Percentiles rank a stretch among this genome's conserved stretches.
Conservation (phyloP, 2,888 invertebrate genomes). For the Dioctria rufipes region DNA sequence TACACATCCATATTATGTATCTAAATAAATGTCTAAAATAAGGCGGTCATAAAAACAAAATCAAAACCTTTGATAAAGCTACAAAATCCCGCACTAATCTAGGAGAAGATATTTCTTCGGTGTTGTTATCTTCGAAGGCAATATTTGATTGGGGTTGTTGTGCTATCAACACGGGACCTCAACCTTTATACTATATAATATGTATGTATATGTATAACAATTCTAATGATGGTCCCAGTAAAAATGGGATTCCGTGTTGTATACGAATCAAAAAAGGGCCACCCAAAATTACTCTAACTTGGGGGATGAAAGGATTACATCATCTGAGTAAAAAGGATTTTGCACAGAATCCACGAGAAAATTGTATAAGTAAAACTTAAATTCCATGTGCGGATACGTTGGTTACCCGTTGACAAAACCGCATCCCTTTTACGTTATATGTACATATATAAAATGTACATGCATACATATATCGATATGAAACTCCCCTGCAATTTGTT, state of each 20-base stretch:
- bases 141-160: slow-evolving; percentile 17
- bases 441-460: not conserved
- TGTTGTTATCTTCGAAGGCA: slow-evolving; percentile 27
- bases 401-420: slow-evolving; percentile 24
- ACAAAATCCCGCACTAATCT: slow-evolving; percentile 20
- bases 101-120: slow-evolving; percentile 10
- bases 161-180: slow-evolving; percentile 24
- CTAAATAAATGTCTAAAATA: too few species aligned
- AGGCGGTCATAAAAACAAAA: not conserved
- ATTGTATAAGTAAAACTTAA: slow-evolving; percentile 29
- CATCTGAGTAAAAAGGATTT: slow-evolving; percentile 6
- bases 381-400: slow-evolving; percentile 20
- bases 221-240: not conserved
- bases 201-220: too few species aligned
- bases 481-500: slow-evolving; percentile 12
- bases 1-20: too few species aligned
- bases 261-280: not conserved
- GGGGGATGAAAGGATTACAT: slow-evolving; percentile 24
- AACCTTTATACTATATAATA: not conserved
- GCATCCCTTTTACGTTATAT: slow-evolving; percentile 15
- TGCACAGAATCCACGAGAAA: slow-evolving; percentile 20
- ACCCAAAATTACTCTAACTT: slow-evolving; percentile 8
- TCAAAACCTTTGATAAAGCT: slow-evolving; percentile 11
- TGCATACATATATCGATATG: too few species aligned
- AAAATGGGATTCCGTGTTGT: not conserved